Percentiles rank a stretch among this genome's conserved stretches.
Evolutionary conservation across 2,888 invertebrate species (phyloP).

Genomic region (Catocala sponsa): DNA sequence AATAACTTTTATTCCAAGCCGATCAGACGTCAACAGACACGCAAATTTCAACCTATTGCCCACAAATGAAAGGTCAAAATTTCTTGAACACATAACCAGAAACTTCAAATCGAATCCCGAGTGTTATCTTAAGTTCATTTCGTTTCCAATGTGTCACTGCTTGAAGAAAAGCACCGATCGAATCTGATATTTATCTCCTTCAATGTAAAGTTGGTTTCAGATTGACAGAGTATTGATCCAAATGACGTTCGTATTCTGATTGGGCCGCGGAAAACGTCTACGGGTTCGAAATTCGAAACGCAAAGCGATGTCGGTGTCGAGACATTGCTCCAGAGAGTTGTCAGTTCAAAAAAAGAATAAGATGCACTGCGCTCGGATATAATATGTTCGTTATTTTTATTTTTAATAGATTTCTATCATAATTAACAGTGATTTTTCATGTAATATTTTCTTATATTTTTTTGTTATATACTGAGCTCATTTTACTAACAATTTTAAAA

Average conservation of each 20-base stretch:
- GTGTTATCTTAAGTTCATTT: slow-evolving; percentile 77
- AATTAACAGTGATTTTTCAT: slow-evolving; percentile 44
- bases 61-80: slow-evolving; percentile 64
- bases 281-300: slow-evolving; percentile 78
- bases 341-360: slow-evolving; percentile 64
- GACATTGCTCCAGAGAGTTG: slow-evolving; percentile 65
- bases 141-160: slow-evolving; percentile 68
- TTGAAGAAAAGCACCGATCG: slow-evolving; percentile 51
- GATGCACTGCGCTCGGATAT: slow-evolving; percentile 36
- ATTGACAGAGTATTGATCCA: slow-evolving; percentile 37
- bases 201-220: slow-evolving; percentile 54
- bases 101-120: slow-evolving; percentile 74
- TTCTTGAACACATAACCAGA: slow-evolving; percentile 55
- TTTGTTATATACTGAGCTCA: neutral
- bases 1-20: slow-evolving; percentile 82
- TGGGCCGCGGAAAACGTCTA: slow-evolving; percentile 68
- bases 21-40: slow-evolving; percentile 56
- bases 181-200: slow-evolving; percentile 62
- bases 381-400: slow-evolving; percentile 37
- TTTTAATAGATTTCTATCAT: slow-evolving; percentile 40
- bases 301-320: slow-evolving; percentile 71
- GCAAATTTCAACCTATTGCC: slow-evolving; percentile 59
- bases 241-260: slow-evolving; percentile 60
- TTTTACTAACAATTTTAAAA: too few species aligned
- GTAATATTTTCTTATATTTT: slow-evolving; percentile 7